These are phyloP conservation scores for Betta splendens DNA, from an alignment of 2,797 vertebrate genomes.

Conservation along the genomic window DNA sequence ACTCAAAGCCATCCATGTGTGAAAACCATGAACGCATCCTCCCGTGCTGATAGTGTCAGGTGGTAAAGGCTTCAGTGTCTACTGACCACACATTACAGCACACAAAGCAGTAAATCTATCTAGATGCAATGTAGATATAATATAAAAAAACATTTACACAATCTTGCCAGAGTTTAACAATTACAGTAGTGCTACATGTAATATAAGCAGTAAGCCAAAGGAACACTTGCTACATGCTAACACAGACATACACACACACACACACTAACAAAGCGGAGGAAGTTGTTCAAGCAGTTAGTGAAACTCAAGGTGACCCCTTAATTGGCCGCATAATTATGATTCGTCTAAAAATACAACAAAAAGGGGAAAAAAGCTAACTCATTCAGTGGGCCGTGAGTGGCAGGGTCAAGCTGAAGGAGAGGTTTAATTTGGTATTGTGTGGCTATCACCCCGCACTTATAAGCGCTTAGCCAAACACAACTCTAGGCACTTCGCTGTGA, in stretches of 20 bases:
- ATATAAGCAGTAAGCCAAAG: no score
- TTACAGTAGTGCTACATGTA: no score
- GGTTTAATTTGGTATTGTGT: conserved; percentile 77
- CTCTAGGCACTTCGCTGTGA: conserved; percentile 68
- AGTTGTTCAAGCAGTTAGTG: conserved; percentile 69
- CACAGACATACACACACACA: conserved; percentile 12
- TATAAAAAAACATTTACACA: neutral
- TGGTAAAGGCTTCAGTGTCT: conserved; percentile 51
- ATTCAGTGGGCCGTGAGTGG: conserved; percentile 70
- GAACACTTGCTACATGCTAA: no score
- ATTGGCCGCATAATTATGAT: conserved; percentile 81
- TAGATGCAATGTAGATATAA: neutral
- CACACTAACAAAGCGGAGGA: conserved; percentile 41
- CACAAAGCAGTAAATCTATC: neutral
- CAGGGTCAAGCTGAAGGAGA: conserved; percentile 80
- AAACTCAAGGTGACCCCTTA: conserved; percentile 81
- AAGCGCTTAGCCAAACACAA: conserved; percentile 79
- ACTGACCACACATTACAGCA: conserved; percentile 22
- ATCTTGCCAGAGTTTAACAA: no score
- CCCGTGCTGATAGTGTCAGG: conserved; percentile 54
- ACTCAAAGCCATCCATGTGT: conserved; percentile 82
- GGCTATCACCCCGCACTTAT: conserved; percentile 71
- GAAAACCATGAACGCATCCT: conserved; percentile 78
- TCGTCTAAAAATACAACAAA: conserved; percentile 73
- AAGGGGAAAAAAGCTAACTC: conserved; percentile 64